Base-by-base conservation (phyloP, 2,113 vertebrate species). In the Pardalotus punctatus region DNA sequence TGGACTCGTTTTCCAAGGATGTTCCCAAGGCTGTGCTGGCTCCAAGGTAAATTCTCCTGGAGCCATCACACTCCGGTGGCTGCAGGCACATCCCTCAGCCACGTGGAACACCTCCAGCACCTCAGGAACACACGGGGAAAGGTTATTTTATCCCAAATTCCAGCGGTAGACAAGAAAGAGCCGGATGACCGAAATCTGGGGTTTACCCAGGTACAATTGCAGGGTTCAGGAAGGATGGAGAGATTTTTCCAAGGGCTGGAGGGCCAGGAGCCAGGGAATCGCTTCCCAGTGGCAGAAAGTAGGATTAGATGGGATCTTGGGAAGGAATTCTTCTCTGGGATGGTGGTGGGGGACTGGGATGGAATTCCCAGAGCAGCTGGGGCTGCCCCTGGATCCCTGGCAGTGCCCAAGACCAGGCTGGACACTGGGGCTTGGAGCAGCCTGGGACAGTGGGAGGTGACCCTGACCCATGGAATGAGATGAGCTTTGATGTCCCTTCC, bases 271-370 rank as follows among this genome's bases (percentile, higher is more conserved):
- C n/a, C n/a, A n/a, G n/a, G n/a, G n/a, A n/a, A n/a, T n/a, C 56
- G 65, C 5, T 64, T 18, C 20, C 1, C 2, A 45, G 0, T 70
- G 47, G 1, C 54, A 16, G n/a, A 61, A 15, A 15, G 14, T 8
- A n/a, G 40, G 45, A 5, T 0, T 53, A 7, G 47, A 4, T 54
- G 56, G 73, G 40, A 62, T 11, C 0, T 10, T n/a, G 29, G 40
- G 56, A 5, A 43, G 20, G 17, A 79, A 61, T 54, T 54, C 1
- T 7, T 70, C 40, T 23, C 74, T 62, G 20, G 1, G 1, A 78
- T 72, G 53, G 38, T 45, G 45, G 9, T 6, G 0, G 24, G 25
- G 25, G 1, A 4, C 71, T 66, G 61, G n/a, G 1, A 2, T 6
- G 23, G 82, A 5, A 2, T 58, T 12, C 11, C 42, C 66, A 72